phyloP scores from a whole-genome alignment of 2,113 vertebrate species.

The Fulmarus glacialis region DNA sequence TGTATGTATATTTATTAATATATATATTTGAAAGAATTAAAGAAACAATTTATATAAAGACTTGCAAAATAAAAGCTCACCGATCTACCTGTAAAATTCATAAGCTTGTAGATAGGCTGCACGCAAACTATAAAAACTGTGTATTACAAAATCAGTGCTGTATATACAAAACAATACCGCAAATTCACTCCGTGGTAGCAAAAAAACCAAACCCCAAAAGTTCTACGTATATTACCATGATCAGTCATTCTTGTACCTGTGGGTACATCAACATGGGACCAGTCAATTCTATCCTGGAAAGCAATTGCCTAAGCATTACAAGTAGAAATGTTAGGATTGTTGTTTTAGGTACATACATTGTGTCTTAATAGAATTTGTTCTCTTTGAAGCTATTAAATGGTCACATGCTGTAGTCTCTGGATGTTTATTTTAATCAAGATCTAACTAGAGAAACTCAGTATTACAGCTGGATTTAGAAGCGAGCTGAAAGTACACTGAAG shows the following conservation, averaged over 20 bases:
- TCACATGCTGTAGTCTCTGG: background rate
- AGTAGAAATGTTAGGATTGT: background rate
- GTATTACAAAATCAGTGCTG: background rate
- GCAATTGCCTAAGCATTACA: background rate
- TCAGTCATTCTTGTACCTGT: background rate
- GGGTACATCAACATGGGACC: fast-evolving
- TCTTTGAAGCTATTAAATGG: background rate
- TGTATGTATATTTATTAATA: background rate
- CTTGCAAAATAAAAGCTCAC: background rate
- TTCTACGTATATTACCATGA: fast-evolving
- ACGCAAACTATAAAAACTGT: background rate
- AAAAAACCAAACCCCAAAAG: background rate
- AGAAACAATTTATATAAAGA: background rate
- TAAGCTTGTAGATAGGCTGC: background rate
- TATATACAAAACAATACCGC: background rate
- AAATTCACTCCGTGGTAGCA: background rate
- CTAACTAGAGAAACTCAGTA: background rate
- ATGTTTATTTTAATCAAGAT: background rate
- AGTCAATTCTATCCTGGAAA: background rate
- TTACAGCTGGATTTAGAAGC: background rate
- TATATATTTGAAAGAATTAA: background rate
- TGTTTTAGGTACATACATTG: background rate
- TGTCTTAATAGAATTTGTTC: background rate
- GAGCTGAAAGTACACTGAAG: background rate
- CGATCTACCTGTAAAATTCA: background rate